A percentile compares a stretch with the other conserved stretches of the same genome.
Evolutionary conservation across 2,888 invertebrate species (phyloP).

Genomic region (Sarcophaga subvicina): DNA sequence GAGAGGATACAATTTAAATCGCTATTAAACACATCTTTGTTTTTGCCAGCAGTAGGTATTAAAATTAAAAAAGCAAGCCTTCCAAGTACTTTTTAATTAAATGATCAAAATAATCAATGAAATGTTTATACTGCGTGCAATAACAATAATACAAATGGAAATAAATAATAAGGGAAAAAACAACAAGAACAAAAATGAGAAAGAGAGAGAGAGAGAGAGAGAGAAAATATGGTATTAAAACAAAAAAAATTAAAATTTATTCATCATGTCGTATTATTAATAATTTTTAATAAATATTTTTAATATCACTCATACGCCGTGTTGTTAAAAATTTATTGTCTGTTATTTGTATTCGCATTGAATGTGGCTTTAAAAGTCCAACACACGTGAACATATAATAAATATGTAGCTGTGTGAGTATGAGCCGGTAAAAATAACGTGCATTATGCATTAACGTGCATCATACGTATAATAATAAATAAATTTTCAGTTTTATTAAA

Average conservation of each 20-base stretch:
- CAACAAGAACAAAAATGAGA: neutral
- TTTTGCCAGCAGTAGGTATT: no score
- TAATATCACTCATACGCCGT: slow-evolving; percentile 53
- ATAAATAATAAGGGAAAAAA: slow-evolving; percentile 5
- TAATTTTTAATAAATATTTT: slow-evolving; percentile 52
- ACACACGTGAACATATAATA: no score
- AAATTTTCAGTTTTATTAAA: slow-evolving; percentile 60
- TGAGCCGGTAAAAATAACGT: neutral
- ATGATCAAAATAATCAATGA: slow-evolving; percentile 49
- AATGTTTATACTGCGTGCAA: neutral
- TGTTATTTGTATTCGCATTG: slow-evolving; percentile 8
- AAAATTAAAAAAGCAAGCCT: neutral
- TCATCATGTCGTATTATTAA: slow-evolving; percentile 43
- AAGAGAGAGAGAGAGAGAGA: no score
- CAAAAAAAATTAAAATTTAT: slow-evolving; percentile 36
- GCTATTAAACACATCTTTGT: no score
- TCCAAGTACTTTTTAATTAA: slow-evolving; percentile 39
- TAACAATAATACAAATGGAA: neutral
- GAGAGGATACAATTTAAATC: no score
- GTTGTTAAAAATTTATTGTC: slow-evolving; percentile 4
- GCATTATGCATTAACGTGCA: neutral
- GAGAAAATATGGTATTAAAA: neutral
- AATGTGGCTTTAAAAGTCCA: no score
- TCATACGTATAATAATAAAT: slow-evolving; percentile 40
- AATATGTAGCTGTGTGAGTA: neutral